phyloP scores from a whole-genome alignment of 2,113 vertebrate genomes.

The Tragelaphus imberbis region DNA sequence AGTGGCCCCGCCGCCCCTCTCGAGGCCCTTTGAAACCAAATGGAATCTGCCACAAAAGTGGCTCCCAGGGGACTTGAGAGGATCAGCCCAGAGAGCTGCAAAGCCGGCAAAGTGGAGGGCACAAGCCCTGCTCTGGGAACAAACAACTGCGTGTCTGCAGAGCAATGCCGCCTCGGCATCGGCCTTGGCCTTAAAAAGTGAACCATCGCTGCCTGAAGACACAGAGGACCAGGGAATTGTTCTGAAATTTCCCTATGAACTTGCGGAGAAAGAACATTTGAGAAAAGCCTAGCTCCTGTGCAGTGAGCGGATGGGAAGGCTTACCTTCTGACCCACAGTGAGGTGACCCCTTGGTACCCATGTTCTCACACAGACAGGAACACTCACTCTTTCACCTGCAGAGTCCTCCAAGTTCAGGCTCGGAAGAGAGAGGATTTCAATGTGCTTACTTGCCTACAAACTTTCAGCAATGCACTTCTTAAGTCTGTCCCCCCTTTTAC shows the following conservation, averaged over 20 bases:
- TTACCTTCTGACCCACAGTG: background rate
- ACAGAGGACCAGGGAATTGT: background rate
- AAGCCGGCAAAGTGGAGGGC: conserved; percentile 62
- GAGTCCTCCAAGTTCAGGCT: background rate
- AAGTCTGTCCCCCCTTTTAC: background rate
- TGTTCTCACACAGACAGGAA: background rate
- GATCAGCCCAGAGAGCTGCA: conserved; percentile 70
- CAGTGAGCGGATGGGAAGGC: background rate
- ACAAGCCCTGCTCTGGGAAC: conserved; percentile 59
- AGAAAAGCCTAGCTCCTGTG: background rate
- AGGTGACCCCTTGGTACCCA: background rate
- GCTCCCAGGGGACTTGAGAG: conserved; percentile 74
- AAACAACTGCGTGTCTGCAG: conserved; percentile 68
- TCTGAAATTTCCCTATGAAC: background rate
- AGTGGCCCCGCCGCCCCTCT: conserved; percentile 67
- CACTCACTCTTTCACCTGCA: background rate
- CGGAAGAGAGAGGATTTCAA: background rate
- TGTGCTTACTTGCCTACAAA: background rate
- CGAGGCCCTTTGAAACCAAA: conserved; percentile 79
- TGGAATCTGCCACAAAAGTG: conserved; percentile 80
- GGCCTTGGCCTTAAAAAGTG: conserved; percentile 24
- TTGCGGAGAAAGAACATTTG: background rate
- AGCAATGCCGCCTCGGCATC: conserved; percentile 47
- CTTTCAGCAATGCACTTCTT: background rate
- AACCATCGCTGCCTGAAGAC: background rate